phyloP scores from a whole-genome alignment of 2,113 vertebrate species.

The Emydocephalus ijimae region DNA sequence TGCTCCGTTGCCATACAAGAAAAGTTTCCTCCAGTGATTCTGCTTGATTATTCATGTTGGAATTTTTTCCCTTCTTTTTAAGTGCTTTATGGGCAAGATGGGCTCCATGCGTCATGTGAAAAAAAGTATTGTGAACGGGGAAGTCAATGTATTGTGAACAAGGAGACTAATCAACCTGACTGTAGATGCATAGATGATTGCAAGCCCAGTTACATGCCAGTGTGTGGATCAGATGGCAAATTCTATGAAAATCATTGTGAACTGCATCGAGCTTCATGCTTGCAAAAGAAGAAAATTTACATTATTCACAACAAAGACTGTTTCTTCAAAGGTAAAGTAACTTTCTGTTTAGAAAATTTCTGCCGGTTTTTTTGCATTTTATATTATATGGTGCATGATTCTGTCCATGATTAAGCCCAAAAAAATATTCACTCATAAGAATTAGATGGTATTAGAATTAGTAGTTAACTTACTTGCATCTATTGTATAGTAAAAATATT shows the following conservation, averaged over 20 bases:
- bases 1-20: rapidly evolving
- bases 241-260: conserved; percentile 96
- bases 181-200: conserved; percentile 84
- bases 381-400: not conserved
- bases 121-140: conserved; percentile 80
- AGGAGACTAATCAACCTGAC: conserved; percentile 70
- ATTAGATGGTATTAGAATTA: conserved; percentile 32
- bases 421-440: conserved; percentile 19
- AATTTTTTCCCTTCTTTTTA: not conserved
- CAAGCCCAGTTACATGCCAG: conserved; percentile 81
- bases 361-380: not conserved
- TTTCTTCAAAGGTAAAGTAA: conserved; percentile 89
- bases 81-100: conserved; percentile 64
- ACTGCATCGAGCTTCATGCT: conserved; percentile 85
- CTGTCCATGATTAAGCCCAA: conserved; percentile 5
- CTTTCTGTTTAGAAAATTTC: not conserved
- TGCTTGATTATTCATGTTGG: not conserved
- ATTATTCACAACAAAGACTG: conserved; percentile 88
- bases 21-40: rapidly evolving
- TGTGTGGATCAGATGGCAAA: conserved; percentile 89
- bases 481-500: too few species aligned
- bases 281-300: conserved; percentile 80
- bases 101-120: conserved; percentile 63
- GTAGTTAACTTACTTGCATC: not conserved
- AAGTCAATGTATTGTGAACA: conserved; percentile 76